A percentile compares a stretch with the other conserved stretches of the same genome.
Evolutionary conservation across 1,140 invertebrate species (phyloP).

Genomic region (Drosophila fuyamai): DNA sequence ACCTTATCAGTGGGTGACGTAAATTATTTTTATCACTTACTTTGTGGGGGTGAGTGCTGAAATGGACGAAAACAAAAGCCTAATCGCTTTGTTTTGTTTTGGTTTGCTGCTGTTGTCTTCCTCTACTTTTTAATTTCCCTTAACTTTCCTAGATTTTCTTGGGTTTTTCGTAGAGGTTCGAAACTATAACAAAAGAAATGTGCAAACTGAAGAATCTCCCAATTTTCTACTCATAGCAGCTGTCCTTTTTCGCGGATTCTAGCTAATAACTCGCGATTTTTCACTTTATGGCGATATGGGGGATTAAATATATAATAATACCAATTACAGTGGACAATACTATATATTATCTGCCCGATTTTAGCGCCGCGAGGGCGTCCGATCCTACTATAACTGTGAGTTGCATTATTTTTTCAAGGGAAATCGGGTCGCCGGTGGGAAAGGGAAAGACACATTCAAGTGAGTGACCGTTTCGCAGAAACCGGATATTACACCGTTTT

Average conservation of each 20-base stretch:
- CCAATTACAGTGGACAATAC: not conserved
- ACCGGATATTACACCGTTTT: not conserved
- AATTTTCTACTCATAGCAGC: slow-evolving; percentile 2
- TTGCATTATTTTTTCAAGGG: slow-evolving; percentile 15
- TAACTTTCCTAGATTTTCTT: not conserved
- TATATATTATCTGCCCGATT: slow-evolving; percentile 6
- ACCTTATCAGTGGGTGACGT: slow-evolving; percentile 32
- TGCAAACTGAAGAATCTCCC: not conserved
- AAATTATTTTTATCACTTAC: slow-evolving; percentile 18
- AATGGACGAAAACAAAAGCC: not conserved
- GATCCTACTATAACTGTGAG: slow-evolving; percentile 7
- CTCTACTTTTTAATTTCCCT: not conserved
- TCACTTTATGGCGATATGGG: not conserved
- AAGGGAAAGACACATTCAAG: not conserved
- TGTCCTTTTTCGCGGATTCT: not conserved
- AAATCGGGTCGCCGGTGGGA: slow-evolving; percentile 4
- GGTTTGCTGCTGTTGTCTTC: not conserved
- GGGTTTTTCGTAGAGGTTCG: not conserved
- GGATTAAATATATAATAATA: not conserved
- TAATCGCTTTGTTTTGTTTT: slow-evolving; percentile 4
- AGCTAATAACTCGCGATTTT: not conserved
- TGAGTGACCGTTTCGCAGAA: not conserved
- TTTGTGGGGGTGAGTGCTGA: slow-evolving; percentile 2
- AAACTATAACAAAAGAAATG: slow-evolving; percentile 9
- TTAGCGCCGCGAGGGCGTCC: slow-evolving; percentile 6